Evolutionary conservation across 2,797 vertebrate species (phyloP).

Genomic region (Rachycentron canadum): DNA sequence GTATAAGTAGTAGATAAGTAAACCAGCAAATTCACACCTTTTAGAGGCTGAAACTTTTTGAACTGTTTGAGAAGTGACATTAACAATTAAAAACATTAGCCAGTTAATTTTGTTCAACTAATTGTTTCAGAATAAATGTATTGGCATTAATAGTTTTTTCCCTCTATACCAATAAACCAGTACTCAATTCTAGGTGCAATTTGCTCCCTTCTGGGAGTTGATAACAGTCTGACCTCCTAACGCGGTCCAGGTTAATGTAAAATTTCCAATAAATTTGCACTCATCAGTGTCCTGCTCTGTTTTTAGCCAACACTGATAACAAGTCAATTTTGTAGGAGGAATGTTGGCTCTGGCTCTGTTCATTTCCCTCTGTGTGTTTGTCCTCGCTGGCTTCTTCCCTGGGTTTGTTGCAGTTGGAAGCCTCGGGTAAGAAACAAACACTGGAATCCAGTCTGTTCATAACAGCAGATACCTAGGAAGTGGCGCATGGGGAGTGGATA

Average conservation of each 20-base stretch:
- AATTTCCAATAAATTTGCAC: not conserved
- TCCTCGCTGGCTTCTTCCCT: slow-evolving; percentile 13
- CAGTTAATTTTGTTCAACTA: not conserved
- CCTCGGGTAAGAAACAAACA: slow-evolving; percentile 58
- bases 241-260: slow-evolving; percentile 4
- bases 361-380: slow-evolving; percentile 46
- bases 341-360: slow-evolving; percentile 36
- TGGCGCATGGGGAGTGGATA: slow-evolving; percentile 44
- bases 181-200: too few species aligned
- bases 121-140: not conserved
- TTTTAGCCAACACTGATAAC: slow-evolving; percentile 41
- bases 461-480: slow-evolving; percentile 62
- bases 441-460: slow-evolving; percentile 6
- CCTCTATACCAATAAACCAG: too few species aligned
- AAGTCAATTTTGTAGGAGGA: slow-evolving; percentile 32
- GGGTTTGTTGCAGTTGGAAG: slow-evolving; percentile 65
- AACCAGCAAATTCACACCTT: not conserved
- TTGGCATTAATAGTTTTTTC: not conserved
- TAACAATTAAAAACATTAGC: not conserved
- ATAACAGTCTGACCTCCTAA: not conserved
- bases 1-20: too few species aligned
- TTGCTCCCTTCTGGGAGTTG: too few species aligned
- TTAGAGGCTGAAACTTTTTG: too few species aligned
- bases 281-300: slow-evolving; percentile 14
- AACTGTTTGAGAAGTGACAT: not conserved